Conservation (phyloP, 1,140 invertebrate genomes). For the Pogonognathellus flavescens region DNA sequence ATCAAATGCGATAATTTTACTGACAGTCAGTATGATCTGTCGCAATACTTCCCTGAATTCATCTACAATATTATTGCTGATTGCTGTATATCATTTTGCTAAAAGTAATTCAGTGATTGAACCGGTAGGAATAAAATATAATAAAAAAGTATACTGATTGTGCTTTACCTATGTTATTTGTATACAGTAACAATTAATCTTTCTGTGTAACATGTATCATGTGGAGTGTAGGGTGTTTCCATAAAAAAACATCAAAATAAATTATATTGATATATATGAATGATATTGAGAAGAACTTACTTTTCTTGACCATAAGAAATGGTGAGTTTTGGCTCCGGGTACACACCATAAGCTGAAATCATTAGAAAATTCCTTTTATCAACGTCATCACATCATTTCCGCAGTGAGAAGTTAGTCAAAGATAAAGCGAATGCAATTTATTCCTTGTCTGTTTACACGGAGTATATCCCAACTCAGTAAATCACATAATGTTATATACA, state of each 20-base stretch:
- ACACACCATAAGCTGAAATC: slow-evolving; percentile 53
- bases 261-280: background rate
- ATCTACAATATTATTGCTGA: too few species aligned
- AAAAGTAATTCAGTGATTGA: too few species aligned
- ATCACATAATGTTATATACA: background rate
- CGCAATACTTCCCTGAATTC: too few species aligned
- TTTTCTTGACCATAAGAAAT: slow-evolving; percentile 24
- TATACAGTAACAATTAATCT: background rate
- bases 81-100: too few species aligned
- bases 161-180: background rate
- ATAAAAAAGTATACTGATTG: too few species aligned
- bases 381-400: slow-evolving; percentile 46
- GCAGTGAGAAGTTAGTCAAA: slow-evolving; percentile 16
- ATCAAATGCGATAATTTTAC: too few species aligned
- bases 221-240: background rate
- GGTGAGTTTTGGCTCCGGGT: slow-evolving; percentile 53
- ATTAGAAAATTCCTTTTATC: slow-evolving; percentile 51
- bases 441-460: background rate
- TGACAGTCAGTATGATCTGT: too few species aligned
- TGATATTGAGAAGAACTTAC: slow-evolving; percentile 23
- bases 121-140: too few species aligned
- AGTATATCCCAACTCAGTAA: background rate
- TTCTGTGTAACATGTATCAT: background rate
- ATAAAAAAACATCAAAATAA: background rate
- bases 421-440: slow-evolving; percentile 49